Percentiles rank a stretch among this genome's conserved stretches.
phyloP scores from a whole-genome alignment of 2,888 invertebrate species.

The Tinea trinotella region DNA sequence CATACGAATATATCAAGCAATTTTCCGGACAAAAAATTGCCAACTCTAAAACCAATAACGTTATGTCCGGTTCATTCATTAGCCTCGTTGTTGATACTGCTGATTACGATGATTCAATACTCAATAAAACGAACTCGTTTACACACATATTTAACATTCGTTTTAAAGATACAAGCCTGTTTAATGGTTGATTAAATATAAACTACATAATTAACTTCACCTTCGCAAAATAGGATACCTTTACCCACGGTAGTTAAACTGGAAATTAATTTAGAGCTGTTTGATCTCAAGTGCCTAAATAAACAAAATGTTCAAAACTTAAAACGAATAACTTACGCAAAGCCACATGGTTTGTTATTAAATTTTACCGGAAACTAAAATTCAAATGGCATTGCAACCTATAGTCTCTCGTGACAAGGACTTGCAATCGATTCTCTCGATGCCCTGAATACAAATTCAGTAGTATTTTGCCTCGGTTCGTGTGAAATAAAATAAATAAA shows the following conservation, averaged over 20 bases:
- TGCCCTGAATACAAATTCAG: constrained; percentile 20
- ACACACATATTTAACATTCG: no score
- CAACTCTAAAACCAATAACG: background rate
- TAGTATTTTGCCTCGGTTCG: constrained; percentile 21
- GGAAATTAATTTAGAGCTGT: background rate
- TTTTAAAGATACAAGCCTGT: no score
- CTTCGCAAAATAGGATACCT: no score
- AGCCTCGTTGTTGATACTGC: background rate
- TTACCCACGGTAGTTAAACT: background rate
- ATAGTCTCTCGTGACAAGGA: constrained; percentile 13
- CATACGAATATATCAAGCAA: no score
- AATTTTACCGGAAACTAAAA: background rate
- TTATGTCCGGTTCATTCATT: background rate
- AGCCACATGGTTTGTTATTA: background rate
- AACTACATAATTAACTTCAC: no score
- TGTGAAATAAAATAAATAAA: constrained; percentile 28
- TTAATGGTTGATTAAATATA: no score
- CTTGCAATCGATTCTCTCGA: constrained; percentile 17
- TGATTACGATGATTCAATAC: background rate
- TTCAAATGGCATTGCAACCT: constrained; percentile 4
- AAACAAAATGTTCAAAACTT: background rate
- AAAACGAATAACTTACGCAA: background rate
- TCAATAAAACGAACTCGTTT: background rate
- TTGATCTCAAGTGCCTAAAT: background rate
- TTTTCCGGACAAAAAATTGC: background rate